Conservation (phyloP, 2,113 vertebrate species). For the Cyanistes caeruleus region DNA sequence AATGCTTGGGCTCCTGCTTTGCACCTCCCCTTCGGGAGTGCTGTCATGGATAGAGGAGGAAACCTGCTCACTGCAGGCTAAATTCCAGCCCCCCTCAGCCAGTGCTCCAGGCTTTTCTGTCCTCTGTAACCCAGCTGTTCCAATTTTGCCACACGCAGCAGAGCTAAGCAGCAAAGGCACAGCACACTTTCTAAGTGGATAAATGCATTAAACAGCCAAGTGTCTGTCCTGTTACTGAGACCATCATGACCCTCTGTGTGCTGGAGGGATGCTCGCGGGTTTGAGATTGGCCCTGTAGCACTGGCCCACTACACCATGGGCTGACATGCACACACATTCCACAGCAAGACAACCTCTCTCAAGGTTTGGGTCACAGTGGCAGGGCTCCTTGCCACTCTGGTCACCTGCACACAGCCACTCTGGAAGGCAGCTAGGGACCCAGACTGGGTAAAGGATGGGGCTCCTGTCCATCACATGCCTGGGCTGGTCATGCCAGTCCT, state of each 20-base stretch:
- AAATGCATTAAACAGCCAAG: neutral
- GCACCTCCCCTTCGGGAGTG: accelerated
- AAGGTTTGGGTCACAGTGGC: accelerated
- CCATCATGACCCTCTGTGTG: accelerated
- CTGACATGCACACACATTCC: accelerated
- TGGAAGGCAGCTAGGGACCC: neutral
- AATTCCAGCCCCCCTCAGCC: neutral
- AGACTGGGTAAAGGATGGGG: accelerated
- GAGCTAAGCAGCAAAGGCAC: neutral
- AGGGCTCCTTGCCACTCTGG: accelerated
- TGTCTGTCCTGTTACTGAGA: neutral
- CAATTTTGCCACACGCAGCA: neutral
- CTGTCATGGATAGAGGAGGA: accelerated
- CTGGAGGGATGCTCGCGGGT: accelerated
- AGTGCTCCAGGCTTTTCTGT: accelerated
- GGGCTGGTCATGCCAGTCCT: neutral
- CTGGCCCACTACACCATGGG: accelerated
- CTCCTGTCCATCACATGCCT: accelerated
- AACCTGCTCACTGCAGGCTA: neutral
- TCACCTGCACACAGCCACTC: accelerated
- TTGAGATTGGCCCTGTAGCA: accelerated
- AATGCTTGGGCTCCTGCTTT: accelerated
- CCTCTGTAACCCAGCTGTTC: accelerated
- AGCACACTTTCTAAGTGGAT: neutral
- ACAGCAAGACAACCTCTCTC: neutral